phyloP scores from a whole-genome alignment of 1,140 invertebrate species.

The Drusus annulatus region DNA sequence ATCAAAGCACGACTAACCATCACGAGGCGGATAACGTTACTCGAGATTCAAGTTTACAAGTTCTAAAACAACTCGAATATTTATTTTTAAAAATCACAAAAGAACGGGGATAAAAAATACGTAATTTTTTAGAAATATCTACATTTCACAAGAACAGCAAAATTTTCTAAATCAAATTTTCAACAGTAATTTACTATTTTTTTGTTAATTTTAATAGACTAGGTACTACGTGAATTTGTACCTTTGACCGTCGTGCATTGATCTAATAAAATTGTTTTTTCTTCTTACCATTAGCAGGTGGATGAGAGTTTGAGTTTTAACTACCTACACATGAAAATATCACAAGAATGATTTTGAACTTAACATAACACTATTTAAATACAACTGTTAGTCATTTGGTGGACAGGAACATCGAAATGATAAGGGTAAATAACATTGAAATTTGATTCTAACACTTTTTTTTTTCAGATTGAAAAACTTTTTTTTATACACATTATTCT shows the following conservation, averaged over 20 bases:
- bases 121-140: background rate
- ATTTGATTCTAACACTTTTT: no score
- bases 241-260: background rate
- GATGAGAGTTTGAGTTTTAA: background rate
- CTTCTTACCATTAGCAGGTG: slow-evolving; percentile 8
- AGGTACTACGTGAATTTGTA: no score
- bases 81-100: no score
- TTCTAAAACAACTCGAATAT: no score
- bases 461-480: no score
- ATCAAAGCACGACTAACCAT: slow-evolving; percentile 45
- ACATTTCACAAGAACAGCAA: no score
- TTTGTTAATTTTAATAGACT: no score
- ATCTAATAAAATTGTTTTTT: slow-evolving; percentile 2
- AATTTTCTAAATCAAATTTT: no score
- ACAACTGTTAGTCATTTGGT: slow-evolving; percentile 41
- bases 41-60: no score
- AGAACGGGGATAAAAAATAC: no score
- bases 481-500: no score
- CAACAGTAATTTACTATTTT: no score
- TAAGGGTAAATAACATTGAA: background rate
- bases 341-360: slow-evolving; percentile 37
- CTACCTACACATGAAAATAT: slow-evolving; percentile 36
- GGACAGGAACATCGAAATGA: slow-evolving; percentile 28
- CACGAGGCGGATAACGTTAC: background rate
- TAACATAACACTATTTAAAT: slow-evolving; percentile 18